Evolutionary conservation across 2,888 invertebrate species (phyloP), one percentile per base, ranked within the genome.

Genomic region (Oligia strigilis): DNA sequence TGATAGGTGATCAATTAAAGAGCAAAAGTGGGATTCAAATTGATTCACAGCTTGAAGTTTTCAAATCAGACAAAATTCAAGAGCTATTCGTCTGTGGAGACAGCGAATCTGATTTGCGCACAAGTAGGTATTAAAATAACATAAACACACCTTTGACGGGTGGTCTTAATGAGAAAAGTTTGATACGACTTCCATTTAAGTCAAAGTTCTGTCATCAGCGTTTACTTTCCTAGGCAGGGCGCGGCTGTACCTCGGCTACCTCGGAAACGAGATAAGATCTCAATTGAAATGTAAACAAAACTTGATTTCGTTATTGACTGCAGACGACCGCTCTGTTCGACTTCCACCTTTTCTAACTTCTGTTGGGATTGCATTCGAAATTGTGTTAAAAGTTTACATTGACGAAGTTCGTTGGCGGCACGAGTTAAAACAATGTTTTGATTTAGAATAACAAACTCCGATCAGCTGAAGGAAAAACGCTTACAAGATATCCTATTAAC

Each of bases 81-180:
- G 77, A 86, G 79, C 67, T 75, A 80, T 70, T 88, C 83, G 81
- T 85, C 85, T 83, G 81, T 83, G 84, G 85, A 80, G 82, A 82
- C 86, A 89, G 85, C 85, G 92, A 94, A 93, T 94, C 92, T 92
- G 93, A 93, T 94, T 95, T 94, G 92, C 91, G 91, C 92, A 92
- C 92, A 93, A 95, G 94, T n/a, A n/a, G n/a, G n/a, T 94, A 94
- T 95, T 95, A 95, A 96, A 96, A 96, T 96, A 96, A 95, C 93
- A 94, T 96, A 96, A 96, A 95, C 94, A 96, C 94, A 96, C 96
- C 96, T 96, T 96, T 96, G 95, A 96, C 94, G 95, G 94, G 93
- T 95, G 94, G 92, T 94, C 94, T 97, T 97, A 96, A 97, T 97
- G 97, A 96, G 96, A 97, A 97, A 97, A 97, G 95, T 97, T 97